Evolutionary conservation across 2,888 invertebrate genomes (phyloP).

Genomic region (Dysmachus trigonus): DNA sequence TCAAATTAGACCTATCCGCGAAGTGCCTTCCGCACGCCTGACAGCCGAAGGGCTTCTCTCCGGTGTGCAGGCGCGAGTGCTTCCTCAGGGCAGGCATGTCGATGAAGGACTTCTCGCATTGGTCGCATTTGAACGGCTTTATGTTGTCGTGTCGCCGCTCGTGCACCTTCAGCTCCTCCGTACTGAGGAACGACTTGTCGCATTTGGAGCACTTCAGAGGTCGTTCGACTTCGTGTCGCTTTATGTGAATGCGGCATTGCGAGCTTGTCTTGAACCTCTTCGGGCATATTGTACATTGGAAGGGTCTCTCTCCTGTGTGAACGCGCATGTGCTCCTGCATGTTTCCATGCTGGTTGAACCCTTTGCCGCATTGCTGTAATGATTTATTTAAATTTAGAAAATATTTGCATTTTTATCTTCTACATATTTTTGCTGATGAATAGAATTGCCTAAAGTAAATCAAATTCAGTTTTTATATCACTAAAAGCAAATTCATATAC

Average conservation of each 20-base stretch:
- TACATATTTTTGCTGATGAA: no score
- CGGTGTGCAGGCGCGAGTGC: conserved; percentile 74
- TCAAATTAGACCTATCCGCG: conserved; percentile 73
- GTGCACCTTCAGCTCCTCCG: conserved; percentile 32
- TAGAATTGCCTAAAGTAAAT: no score
- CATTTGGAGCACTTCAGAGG: conserved; percentile 70
- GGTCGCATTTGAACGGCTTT: conserved; percentile 60
- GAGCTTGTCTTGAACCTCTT: conserved; percentile 79
- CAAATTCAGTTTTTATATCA: no score
- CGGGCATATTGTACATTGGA: conserved; percentile 73
- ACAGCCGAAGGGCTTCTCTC: conserved; percentile 68
- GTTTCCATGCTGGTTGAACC: conserved; percentile 82
- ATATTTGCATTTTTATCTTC: background rate
- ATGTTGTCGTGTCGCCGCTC: conserved; percentile 44
- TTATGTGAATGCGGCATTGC: conserved; percentile 74
- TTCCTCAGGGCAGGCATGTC: conserved; percentile 72
- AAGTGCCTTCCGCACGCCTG: conserved; percentile 70
- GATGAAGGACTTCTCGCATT: conserved; percentile 69
- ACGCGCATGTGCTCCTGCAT: conserved; percentile 79
- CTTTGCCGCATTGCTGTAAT: conserved; percentile 72
- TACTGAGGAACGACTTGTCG: conserved; percentile 65
- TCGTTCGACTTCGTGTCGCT: conserved; percentile 65
- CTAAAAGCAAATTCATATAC: no score
- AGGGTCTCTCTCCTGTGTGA: conserved; percentile 83
- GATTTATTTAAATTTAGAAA: background rate